Evolutionary conservation across 35 echinoderm and acorn worm species (phyloP), one percentile per base, ranked within the genome.

Genomic region (Patiria miniata): DNA sequence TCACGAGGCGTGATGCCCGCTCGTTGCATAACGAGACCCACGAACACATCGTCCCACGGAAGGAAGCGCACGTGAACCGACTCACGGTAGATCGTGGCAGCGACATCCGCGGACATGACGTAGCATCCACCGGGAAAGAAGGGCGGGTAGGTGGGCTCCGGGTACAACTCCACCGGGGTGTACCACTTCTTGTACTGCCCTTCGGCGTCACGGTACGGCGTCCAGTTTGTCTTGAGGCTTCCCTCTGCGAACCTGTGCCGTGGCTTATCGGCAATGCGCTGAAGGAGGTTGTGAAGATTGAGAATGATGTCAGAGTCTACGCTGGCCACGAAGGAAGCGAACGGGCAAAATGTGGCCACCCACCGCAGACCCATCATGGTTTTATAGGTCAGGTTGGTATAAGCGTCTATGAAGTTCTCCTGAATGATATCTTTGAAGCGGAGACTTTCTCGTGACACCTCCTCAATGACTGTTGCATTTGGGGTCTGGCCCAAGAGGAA

Each of bases 321-420:
- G 44, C 93, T 97, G 78, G 93, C 80, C 15, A 93, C 89, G 81
- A 83, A 97, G 37, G 80, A 88, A 7, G 88, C 88, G 26, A 40
- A 21, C 19, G 77, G 85, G 81, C 95, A 97, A 78, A 88, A 93
- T 39, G 36, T 54, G 42, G 84, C 90, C 0, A 87, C 95, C 95
- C 95, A 97, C 77, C 87, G 90, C 33, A 97, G 42, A 5, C 95
- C 95, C 95, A 97, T 97, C 29, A 97, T 85, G 0, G 95, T 93
- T 68, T 97, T 97, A 37, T 89, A 65, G 1, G 95, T 97, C 47
- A 97, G 23, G 78, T 97, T 97, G 4, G 38, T 17, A 78, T 97
- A 97, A 21, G 50, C 83, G 54, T 97, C 95, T 9, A 82, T 60
- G 86, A 97, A 97, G 19, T 89, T 79, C 50, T 93, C 91, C 61